Conservation (phyloP, 1,140 invertebrate genomes). For the Uloborus diversus region DNA sequence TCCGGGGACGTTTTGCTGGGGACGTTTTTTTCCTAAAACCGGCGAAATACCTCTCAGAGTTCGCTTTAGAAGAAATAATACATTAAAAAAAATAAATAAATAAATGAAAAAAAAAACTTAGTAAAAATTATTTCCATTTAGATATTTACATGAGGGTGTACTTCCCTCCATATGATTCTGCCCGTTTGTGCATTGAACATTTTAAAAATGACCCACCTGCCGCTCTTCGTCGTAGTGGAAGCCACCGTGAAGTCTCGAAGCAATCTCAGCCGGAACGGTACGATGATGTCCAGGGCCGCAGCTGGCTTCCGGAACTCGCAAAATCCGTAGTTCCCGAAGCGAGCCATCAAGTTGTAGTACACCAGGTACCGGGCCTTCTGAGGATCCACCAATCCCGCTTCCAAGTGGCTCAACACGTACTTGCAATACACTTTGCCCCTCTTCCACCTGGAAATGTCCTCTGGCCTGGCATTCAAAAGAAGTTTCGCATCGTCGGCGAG, state of each 20-base stretch:
- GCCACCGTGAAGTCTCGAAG: neutral
- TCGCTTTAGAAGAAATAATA: too few species aligned
- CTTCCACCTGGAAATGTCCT: neutral
- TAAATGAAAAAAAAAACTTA: too few species aligned
- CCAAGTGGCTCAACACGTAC: neutral
- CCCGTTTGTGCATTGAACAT: too few species aligned
- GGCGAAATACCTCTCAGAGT: too few species aligned
- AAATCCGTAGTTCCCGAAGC: neutral
- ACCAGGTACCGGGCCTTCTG: neutral
- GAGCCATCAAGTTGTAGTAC: constrained; percentile 13
- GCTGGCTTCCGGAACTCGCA: neutral
- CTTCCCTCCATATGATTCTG: too few species aligned
- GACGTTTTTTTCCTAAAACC: too few species aligned
- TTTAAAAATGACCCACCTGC: too few species aligned
- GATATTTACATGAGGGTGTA: too few species aligned
- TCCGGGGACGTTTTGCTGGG: too few species aligned
- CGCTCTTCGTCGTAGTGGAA: neutral
- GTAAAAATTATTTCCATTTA: too few species aligned
- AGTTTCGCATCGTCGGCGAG: neutral
- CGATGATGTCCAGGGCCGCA: constrained; percentile 1
- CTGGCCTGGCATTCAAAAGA: neutral
- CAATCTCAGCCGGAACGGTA: neutral
- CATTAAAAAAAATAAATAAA: too few species aligned
- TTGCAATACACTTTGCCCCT: neutral
- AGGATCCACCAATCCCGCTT: neutral